Percentiles rank a stretch among this genome's conserved stretches.
Conservation (phyloP, 2,888 invertebrate genomes). For the Tipula vernalis region DNA sequence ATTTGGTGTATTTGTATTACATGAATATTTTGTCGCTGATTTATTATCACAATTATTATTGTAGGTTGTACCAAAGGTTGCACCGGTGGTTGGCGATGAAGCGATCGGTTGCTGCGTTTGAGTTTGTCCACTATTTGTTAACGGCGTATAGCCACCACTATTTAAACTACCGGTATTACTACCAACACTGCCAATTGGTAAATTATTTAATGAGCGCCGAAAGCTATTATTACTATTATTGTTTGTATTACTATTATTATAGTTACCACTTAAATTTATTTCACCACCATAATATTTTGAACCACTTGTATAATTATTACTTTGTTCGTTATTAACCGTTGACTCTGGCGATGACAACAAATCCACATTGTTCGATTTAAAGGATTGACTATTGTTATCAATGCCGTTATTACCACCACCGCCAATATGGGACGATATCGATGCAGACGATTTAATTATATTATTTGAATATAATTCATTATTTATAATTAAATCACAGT, state of each 20-base stretch:
- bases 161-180: conserved; percentile 16
- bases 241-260: conserved; percentile 6
- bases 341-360: background rate
- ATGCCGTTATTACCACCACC: background rate
- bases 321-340: background rate
- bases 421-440: background rate
- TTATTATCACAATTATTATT: conserved; percentile 9
- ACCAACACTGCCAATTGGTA: conserved; percentile 15
- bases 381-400: background rate
- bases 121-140: conserved; percentile 13
- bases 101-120: background rate
- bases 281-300: conserved; percentile 17
- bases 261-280: conserved; percentile 10
- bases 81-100: background rate
- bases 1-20: conserved; percentile 10
- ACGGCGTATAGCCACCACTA: conserved; percentile 17
- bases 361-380: conserved; percentile 1
- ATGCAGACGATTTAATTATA: background rate
- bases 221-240: conserved; percentile 5
- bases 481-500: background rate
- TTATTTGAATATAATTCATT: conserved; percentile 6
- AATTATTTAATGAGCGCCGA: conserved; percentile 5
- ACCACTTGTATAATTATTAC: conserved; percentile 16
- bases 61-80: background rate
- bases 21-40: background rate